Percentiles rank a stretch among this genome's conserved stretches.
These are phyloP conservation scores for Boulengerochromis microlepis DNA, from an alignment of 2,113 vertebrate species.

Conservation along the genomic window DNA sequence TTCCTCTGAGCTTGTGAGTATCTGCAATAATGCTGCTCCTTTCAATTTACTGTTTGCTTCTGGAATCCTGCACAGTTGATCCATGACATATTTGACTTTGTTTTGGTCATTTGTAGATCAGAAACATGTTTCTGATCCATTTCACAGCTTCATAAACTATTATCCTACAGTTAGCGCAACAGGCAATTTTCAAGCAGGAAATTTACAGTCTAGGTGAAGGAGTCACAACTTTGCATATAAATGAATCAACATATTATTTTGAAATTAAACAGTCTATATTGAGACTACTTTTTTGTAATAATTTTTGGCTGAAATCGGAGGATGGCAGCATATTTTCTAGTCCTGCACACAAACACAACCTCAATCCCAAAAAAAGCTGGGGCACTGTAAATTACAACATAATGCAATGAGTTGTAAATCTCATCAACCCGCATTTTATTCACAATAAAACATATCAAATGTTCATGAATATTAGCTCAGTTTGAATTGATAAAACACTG, in stretches of 20 bases:
- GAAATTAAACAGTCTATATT: neutral
- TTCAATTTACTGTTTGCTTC: neutral
- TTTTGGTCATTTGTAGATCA: neutral
- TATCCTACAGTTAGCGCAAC: accelerated
- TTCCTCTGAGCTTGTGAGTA: neutral
- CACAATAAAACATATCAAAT: neutral
- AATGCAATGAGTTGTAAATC: neutral
- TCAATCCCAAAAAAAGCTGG: accelerated
- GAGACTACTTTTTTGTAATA: neutral
- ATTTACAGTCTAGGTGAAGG: neutral
- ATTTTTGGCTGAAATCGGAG: neutral
- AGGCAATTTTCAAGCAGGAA: neutral
- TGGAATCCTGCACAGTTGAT: neutral
- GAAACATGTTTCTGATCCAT: neutral
- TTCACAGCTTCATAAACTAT: neutral
- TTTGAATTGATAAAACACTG: neutral
- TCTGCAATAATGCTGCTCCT: neutral
- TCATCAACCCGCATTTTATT: neutral
- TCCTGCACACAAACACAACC: neutral
- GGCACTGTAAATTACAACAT: neutral
- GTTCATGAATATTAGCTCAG: neutral
- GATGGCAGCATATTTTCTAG: neutral
- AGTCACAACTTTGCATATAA: neutral
- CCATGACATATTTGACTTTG: neutral
- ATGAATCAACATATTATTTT: neutral